Evolutionary conservation across 2,888 invertebrate genomes (phyloP), one percentile per base, ranked within the genome.

Genomic region (Amphipoea lucens): DNA sequence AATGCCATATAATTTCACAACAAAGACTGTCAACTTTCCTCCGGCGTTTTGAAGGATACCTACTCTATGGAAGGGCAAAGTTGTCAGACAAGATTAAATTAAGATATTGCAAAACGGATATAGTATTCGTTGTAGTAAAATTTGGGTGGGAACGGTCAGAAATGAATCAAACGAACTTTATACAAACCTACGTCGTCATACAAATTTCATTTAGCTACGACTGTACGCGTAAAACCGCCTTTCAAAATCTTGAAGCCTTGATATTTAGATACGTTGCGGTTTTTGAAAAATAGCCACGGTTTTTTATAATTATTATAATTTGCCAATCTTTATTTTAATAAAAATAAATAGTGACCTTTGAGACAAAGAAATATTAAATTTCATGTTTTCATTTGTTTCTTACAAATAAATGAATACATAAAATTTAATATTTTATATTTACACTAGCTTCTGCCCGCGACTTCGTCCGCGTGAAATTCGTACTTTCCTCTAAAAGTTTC

Each of bases 1-100:
- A 90, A 91, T 87, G 85, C 84, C 84, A 73, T 74, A 78, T 12
- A 76, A 85, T 90, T 88, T 91, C 88, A 84, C 86, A 91, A 90
- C 71, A 87, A 81, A 85, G 82, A 72, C 79, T 74, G 75, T 85
- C 83, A 82, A 87, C 83, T 87, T 88, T 86, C 78, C 88, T 84
- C 79, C 45, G 77, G 71, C 69, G 67, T 84, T 86, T 86, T 87
- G 88, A 91, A 90, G 91, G 91, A 89, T 87, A 88, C 73, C 62
- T 51, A 71, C 85, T 62, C 51, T 81, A 74, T 78, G 83, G 86
- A 79, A 62, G 71, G 82, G 84, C 73, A 72, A 78, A 83, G 83
- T 72, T 54, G 80, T 81, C 65, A 48, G 76, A 79, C 85, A n/a
- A 77, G 76, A 85, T 84, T 63, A 66, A 79, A 79, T 76, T 67